These are phyloP conservation scores for Hirtodrosophila histrioides DNA, from an alignment of 2,888 invertebrate genomes.

Conservation along the genomic window DNA sequence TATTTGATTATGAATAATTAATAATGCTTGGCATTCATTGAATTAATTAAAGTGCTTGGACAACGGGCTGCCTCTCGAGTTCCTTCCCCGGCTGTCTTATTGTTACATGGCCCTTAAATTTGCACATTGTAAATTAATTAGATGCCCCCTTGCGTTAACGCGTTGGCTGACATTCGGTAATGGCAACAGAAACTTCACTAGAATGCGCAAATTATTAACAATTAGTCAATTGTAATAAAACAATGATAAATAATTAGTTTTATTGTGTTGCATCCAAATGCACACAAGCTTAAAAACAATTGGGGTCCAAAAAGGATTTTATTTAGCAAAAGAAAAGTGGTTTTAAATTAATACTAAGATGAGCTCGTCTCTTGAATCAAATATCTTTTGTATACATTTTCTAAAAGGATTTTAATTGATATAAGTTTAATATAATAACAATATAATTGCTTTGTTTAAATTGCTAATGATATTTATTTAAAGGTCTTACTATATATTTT, in stretches of 20 bases:
- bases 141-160: constrained; percentile 53
- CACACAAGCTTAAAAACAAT: background rate
- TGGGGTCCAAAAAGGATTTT: background rate
- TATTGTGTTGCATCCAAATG: constrained; percentile 31
- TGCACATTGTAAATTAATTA: constrained; percentile 74
- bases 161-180: constrained; percentile 10
- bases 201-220: constrained; percentile 60
- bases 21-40: constrained; percentile 78
- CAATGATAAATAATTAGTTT: constrained; percentile 71
- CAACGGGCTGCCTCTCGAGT: constrained; percentile 1
- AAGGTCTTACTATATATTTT: no score
- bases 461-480: no score
- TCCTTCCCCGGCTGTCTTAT: constrained; percentile 13
- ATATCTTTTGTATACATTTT: no score
- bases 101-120: constrained; percentile 49
- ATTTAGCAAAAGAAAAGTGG: no score
- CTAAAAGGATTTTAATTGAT: no score
- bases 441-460: no score
- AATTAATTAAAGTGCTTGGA: constrained; percentile 66
- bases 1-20: constrained; percentile 79
- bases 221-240: constrained; percentile 64
- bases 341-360: no score
- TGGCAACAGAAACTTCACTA: constrained; percentile 30
- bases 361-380: no score
- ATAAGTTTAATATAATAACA: no score